phyloP scores from a whole-genome alignment of 1,140 invertebrate species.

The Thereuonema tuberculata region DNA sequence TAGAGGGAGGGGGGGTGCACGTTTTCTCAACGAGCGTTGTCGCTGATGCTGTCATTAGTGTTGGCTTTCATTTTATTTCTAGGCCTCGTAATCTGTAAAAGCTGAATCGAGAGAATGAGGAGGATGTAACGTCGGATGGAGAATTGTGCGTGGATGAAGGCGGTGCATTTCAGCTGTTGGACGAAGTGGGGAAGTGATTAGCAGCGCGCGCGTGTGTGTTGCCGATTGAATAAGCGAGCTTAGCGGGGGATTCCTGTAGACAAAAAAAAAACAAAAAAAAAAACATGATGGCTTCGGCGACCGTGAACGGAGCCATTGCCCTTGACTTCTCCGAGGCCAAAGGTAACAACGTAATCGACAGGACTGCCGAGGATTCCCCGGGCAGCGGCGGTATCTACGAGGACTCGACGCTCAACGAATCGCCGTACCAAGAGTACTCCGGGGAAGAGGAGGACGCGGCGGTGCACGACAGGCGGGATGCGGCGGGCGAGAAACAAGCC shows the following conservation, averaged over 20 bases:
- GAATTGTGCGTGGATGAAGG: not conserved
- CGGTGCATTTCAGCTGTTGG: no score
- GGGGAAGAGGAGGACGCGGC: not conserved
- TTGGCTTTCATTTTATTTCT: not conserved
- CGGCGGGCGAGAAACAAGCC: not conserved
- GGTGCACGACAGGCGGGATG: not conserved
- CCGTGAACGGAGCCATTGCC: conserved; percentile 7
- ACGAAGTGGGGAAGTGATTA: no score
- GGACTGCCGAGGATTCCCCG: not conserved
- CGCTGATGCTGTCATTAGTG: no score
- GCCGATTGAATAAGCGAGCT: not conserved
- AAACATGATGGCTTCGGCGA: conserved; percentile 6
- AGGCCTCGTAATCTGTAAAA: not conserved
- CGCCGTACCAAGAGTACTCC: conserved; percentile 5
- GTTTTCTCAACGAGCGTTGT: no score
- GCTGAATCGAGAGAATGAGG: no score
- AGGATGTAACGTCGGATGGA: no score
- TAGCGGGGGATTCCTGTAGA: not conserved
- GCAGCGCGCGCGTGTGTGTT: not conserved
- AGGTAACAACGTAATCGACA: not conserved
- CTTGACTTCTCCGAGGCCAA: not conserved
- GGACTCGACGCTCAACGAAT: not conserved
- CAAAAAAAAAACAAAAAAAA: not conserved
- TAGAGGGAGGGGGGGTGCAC: no score
- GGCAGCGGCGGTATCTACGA: not conserved